Base-by-base conservation (phyloP, 2,888 invertebrate genomes). In the Aspidiotus destructor region DNA sequence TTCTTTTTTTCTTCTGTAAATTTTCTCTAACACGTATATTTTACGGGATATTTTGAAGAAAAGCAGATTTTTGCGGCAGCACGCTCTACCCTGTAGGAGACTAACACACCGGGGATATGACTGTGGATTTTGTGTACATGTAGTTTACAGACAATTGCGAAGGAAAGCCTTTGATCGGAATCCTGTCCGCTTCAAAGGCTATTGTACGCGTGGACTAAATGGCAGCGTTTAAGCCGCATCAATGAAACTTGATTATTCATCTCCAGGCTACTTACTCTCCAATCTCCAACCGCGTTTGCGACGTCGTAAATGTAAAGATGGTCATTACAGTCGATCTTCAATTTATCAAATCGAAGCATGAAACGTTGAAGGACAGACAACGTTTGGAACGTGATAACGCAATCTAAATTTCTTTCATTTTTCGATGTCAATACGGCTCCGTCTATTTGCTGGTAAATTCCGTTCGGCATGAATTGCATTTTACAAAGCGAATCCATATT, bases 291-390 rank as follows among this genome's bases (percentile, higher is more conserved):
- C 61, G 90, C 89, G 76, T 93, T 92, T 15, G 92, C 92, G 3
- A 93, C 93, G 79, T 94, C 94, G 77, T 90, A 94, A 76, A 94
- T 89, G 76, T 87, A 89, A 68, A 94, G 85, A 79, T 92, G 92
- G 79, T 94, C 94, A 77, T 93, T 93, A 81, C 94, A 94, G 80
- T 94, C 94, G 72, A 94, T 83, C 78, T 92, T 90, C 75, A 94
- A 83, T 78, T 89, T 84, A 77, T 94, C 93, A 79, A 94, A 94
- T 76, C 93, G 86, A 75, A 94, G 84, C 91, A 94, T 93, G 79
- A 94, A 94, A 74, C 92, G 84, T 81, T 94, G 94, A 75, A 93
- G 82, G 75, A 94, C 91, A 77, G 92, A 91, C 80, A 93, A 92
- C 73, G 94, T 94, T 81, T 93, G 93, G 80, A 93, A 94, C 69